These are phyloP conservation scores for Chromis chromis DNA, from an alignment of 2,797 vertebrate genomes.

Conservation along the genomic window DNA sequence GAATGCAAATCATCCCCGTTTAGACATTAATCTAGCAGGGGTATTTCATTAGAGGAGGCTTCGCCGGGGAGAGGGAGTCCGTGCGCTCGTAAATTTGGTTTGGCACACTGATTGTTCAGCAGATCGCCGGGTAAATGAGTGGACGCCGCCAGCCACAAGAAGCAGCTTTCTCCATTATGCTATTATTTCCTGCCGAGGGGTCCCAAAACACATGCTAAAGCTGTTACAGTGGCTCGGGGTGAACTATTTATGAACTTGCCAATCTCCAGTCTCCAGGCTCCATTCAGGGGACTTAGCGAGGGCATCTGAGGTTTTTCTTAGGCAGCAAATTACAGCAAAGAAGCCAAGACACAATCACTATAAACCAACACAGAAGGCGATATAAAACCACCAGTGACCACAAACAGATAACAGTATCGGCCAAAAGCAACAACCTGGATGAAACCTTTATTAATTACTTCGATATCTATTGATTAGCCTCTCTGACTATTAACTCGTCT, in stretches of 20 bases:
- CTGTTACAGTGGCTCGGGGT: conserved; percentile 45
- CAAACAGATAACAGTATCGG: background rate
- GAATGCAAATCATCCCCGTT: conserved; percentile 80
- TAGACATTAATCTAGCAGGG: conserved; percentile 78
- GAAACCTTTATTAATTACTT: conserved; percentile 31
- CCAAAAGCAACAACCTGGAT: conserved; percentile 37
- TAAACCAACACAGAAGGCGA: conserved; percentile 27
- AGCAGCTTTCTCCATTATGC: conserved; percentile 65
- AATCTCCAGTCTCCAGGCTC: conserved; percentile 51
- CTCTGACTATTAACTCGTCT: conserved; percentile 24
- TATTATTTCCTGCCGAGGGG: conserved; percentile 63
- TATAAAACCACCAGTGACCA: conserved; percentile 34
- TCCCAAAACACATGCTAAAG: conserved; percentile 71
- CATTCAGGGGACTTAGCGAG: conserved; percentile 39
- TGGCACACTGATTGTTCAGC: conserved; percentile 83
- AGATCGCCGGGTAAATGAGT: conserved; percentile 75
- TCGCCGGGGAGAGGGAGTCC: conserved; percentile 63
- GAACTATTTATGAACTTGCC: conserved; percentile 72
- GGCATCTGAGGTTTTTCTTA: conserved; percentile 45
- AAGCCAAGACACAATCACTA: conserved; percentile 33
- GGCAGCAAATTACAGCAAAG: conserved; percentile 52
- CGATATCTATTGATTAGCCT: conserved; percentile 35
- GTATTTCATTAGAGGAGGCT: conserved; percentile 80
- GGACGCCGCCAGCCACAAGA: conserved; percentile 64
- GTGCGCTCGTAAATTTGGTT: conserved; percentile 76